A percentile compares a stretch with the other conserved stretches of the same genome.
These are phyloP conservation scores for Eptatretus atami DNA, from an alignment of 2,797 vertebrate species.

Conservation along the genomic window DNA sequence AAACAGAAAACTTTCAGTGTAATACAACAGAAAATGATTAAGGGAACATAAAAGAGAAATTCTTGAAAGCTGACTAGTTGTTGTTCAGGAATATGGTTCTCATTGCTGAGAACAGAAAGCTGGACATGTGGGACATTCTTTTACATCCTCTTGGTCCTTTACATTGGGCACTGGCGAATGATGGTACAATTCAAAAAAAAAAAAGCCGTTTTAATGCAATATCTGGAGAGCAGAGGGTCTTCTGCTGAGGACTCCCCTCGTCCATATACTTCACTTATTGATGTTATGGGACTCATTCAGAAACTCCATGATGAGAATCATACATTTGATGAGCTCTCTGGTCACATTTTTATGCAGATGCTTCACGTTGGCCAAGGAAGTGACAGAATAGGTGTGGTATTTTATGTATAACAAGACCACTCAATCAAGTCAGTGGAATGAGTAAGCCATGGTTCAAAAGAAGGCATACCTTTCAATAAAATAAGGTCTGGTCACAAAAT, in stretches of 20 bases:
- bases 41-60: not conserved
- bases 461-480: too few relatives aligned
- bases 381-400: not conserved
- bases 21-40: not conserved
- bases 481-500: too few relatives aligned
- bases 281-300: slow-evolving; percentile 1
- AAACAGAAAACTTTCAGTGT: too few relatives aligned
- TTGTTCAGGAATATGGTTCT: not conserved
- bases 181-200: not conserved
- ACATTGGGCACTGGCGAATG: not conserved
- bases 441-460: too few relatives aligned
- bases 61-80: not conserved
- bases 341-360: not conserved
- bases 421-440: too few relatives aligned
- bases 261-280: not conserved
- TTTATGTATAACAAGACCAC: too few relatives aligned
- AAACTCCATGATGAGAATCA: not conserved
- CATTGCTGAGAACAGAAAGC: slow-evolving; percentile 1
- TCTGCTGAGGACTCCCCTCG: not conserved
- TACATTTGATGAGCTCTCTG: too few relatives aligned
- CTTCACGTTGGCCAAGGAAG: not conserved
- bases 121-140: not conserved
- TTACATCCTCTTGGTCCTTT: not conserved
- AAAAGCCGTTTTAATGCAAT: not conserved
- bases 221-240: not conserved